Evolutionary conservation across 2,888 invertebrate species (phyloP).

Genomic region (Argynnis bischoffii): DNA sequence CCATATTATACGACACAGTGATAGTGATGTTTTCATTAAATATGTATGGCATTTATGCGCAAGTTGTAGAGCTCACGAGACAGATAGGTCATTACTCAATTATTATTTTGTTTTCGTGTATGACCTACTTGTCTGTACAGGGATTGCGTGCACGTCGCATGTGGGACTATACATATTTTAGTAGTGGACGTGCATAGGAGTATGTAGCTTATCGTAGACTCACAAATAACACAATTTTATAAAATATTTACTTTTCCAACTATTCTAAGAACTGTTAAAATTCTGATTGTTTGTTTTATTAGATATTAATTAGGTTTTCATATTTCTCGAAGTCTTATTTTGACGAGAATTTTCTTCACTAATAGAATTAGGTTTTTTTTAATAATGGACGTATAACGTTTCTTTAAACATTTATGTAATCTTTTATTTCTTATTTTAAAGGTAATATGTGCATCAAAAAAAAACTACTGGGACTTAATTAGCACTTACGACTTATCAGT

Average conservation of each 20-base stretch:
- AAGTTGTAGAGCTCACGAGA: conserved; percentile 5
- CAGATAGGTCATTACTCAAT: conserved; percentile 35
- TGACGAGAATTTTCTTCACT: too few relatives aligned
- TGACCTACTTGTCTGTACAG: conserved; percentile 38
- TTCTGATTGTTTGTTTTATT: too few relatives aligned
- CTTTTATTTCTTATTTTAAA: too few relatives aligned
- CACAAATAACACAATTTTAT: not conserved
- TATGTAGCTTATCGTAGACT: conserved; percentile 1
- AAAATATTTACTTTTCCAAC: not conserved
- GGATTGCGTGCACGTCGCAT: conserved; percentile 43
- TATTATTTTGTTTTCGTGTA: conserved; percentile 29
- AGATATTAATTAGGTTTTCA: too few relatives aligned
- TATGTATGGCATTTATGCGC: not conserved
- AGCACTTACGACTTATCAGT: too few relatives aligned
- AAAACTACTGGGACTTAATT: too few relatives aligned
- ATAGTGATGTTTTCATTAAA: conserved; percentile 1
- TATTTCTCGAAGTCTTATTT: too few relatives aligned
- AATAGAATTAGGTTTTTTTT: too few relatives aligned
- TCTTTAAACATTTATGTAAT: too few relatives aligned
- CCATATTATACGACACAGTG: too few relatives aligned
- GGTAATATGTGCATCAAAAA: too few relatives aligned
- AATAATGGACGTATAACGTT: too few relatives aligned
- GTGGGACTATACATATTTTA: conserved; percentile 49
- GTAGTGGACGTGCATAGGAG: conserved; percentile 40
- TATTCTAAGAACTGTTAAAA: not conserved